A percentile compares a stretch with the other conserved stretches of the same genome.
Evolutionary conservation across 1,140 invertebrate species (phyloP).

Genomic region (Eupristina koningsbergeri): DNA sequence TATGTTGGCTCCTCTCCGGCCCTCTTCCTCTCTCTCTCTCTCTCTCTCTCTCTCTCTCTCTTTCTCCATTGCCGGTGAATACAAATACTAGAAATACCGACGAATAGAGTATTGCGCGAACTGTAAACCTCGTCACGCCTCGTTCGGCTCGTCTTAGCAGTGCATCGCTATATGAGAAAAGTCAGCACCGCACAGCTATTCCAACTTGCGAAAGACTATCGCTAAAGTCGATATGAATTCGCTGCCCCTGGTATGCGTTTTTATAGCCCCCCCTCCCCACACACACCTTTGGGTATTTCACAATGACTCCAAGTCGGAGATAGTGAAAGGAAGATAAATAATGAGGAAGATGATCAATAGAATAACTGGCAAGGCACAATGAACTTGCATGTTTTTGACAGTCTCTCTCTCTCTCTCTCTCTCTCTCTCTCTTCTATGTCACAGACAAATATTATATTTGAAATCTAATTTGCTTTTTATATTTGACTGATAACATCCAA

Average conservation of each 20-base stretch:
- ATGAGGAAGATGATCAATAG: not conserved
- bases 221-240: not conserved
- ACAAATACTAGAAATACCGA: not conserved
- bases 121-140: not conserved
- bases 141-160: not conserved
- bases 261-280: not conserved
- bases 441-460: not conserved
- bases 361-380: not conserved
- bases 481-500: not conserved
- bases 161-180: not conserved
- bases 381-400: constrained; percentile 12
- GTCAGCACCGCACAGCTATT: not conserved
- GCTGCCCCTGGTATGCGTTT: not conserved
- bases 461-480: not conserved
- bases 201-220: not conserved
- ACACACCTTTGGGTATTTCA: not conserved
- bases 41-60: not conserved
- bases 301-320: not conserved
- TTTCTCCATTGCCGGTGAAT: not conserved
- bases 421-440: not conserved
- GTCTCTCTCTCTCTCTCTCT: not conserved
- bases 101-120: not conserved
- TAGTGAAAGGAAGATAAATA: not conserved
- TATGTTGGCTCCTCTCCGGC: not conserved
- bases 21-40: not conserved